These are phyloP conservation scores for Drosophila insularis DNA, from an alignment of 1,140 invertebrate genomes.

Conservation along the genomic window DNA sequence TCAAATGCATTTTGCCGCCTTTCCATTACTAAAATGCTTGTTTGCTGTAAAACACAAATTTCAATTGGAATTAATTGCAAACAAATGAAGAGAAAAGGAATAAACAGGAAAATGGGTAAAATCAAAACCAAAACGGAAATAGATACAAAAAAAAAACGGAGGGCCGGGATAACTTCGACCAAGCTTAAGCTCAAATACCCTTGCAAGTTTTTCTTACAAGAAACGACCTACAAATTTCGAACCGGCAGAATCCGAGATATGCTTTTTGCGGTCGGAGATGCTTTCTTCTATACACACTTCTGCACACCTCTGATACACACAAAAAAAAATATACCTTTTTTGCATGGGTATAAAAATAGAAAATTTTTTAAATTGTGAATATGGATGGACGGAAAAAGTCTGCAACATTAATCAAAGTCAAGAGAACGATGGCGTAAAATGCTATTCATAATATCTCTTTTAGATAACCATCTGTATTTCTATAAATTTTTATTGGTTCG, in stretches of 20 bases:
- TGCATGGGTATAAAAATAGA: too few relatives aligned
- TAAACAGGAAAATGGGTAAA: background rate
- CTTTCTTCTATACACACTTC: too few relatives aligned
- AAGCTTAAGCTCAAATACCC: too few relatives aligned
- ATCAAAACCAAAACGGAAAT: background rate
- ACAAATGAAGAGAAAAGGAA: background rate
- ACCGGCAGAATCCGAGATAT: too few relatives aligned
- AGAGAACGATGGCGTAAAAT: background rate
- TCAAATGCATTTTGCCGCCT: too few relatives aligned
- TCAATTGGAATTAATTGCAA: background rate
- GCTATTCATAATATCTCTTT: conserved; percentile 1
- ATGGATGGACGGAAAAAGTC: background rate
- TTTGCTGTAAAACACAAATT: background rate
- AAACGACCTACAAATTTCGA: too few relatives aligned
- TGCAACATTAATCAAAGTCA: conserved; percentile 42
- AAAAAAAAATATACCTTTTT: too few relatives aligned
- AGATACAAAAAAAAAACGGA: background rate
- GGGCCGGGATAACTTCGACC: too few relatives aligned
- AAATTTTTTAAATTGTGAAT: too few relatives aligned
- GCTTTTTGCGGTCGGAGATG: too few relatives aligned
- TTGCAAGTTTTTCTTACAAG: too few relatives aligned
- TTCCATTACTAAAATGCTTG: background rate
- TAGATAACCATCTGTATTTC: conserved; percentile 21
- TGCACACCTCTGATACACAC: too few relatives aligned
- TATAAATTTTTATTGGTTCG: conserved; percentile 44